Evolutionary conservation across 2,113 vertebrate species (phyloP).

Genomic region (Xenopus tropicalis): UCB_Xtro_10.0 CM004446.2:22249001-22249500

Average conservation of each 20-base stretch:
- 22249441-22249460: constrained; percentile 22
- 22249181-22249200: too few relatives aligned
- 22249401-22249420: constrained; percentile 2
- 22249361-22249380: background rate
- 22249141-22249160: background rate
- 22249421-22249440: constrained; percentile 12
- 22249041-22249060: constrained; percentile 33
- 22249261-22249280: too few relatives aligned
- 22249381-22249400: constrained; percentile 16
- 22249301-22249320: too few relatives aligned
- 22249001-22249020: background rate
- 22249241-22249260: too few relatives aligned
- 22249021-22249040: constrained; percentile 40
- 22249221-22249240: too few relatives aligned
- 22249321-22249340: background rate
- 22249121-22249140: constrained; percentile 27
- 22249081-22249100: constrained; percentile 12
- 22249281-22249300: too few relatives aligned
- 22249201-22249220: too few relatives aligned
- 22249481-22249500: constrained; percentile 7
- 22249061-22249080: constrained; percentile 42
- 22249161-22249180: background rate
- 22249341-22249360: background rate
- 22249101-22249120: constrained; percentile 18
- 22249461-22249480: constrained; percentile 22